Evolutionary conservation across 1,140 invertebrate species (phyloP).

Genomic region (Leptinotarsa lineolata): DNA sequence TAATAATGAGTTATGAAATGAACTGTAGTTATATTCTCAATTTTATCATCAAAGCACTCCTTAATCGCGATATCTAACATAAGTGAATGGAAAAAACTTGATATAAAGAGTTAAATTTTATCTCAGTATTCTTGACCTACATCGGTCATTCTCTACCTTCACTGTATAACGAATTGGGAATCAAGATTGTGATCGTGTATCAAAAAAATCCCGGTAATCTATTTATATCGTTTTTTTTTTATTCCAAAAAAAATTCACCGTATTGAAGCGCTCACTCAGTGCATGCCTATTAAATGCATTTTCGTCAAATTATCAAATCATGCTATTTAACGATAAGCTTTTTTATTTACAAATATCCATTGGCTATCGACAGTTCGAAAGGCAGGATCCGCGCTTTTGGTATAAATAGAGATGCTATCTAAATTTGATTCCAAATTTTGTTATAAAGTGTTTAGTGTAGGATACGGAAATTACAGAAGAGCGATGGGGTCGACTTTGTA

Average conservation of each 20-base stretch:
- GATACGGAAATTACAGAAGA: conserved; percentile 14
- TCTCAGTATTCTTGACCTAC: conserved; percentile 5
- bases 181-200: not conserved
- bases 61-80: not conserved
- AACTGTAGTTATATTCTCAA: no score
- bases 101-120: not conserved
- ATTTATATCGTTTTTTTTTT: no score
- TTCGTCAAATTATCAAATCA: not conserved
- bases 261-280: not conserved
- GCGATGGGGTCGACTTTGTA: conserved; percentile 30
- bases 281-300: conserved; percentile 3
- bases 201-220: no score
- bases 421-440: conserved; percentile 29
- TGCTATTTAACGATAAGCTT: not conserved
- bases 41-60: not conserved
- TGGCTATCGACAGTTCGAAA: conserved; percentile 28
- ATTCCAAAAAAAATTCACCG: no score
- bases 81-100: not conserved
- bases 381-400: conserved; percentile 32
- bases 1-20: no score
- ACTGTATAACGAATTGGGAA: not conserved
- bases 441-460: conserved; percentile 20
- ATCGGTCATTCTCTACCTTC: not conserved
- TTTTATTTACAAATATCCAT: not conserved
- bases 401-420: conserved; percentile 32